Evolutionary conservation across 2,113 vertebrate species (phyloP), one percentile per base, ranked within the genome.

Genomic region (Nesospiza acunhae): DNA sequence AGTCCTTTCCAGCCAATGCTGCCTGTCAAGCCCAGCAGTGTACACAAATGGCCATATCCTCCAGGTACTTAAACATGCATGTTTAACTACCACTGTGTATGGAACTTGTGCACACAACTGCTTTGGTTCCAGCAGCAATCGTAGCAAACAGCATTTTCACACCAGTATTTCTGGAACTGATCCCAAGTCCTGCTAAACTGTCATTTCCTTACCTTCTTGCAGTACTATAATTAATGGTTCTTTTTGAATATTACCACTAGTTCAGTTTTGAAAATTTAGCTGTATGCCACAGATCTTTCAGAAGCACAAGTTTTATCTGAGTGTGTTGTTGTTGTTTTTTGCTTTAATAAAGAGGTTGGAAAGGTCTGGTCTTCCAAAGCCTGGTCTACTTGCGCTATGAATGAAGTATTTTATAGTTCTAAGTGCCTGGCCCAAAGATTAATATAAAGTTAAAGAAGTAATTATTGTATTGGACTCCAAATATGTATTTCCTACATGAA

Each of bases 1-100:
- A 94, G 81, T 93, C 70, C 80, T 46, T 87, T 58, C 73, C 70
- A 96, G 90, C 90, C 93, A 76, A 84, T 18, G 18, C 68, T 83
- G 95, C 82, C 33, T 13, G 81, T 66, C 59, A 80, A 89, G 87
- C 67, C 86, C 75, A 83, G 26, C 9, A 93, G 60, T 46, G 79
- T 53, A 97, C 80, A 68, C 94, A 97, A 92, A 49, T 4, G 35
- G 72, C 68, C 72, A 31, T 82, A 56, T 39, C 87, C 89, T 91
- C 55, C 87, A 90, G 91, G 19, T 69, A 85, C 30, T 75, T 49
- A 63, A 75, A 91, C 10, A 13, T 12, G 21, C 2, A 6, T 30
- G 35, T 26, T 41, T 35, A 35, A 58, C 49, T 21, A 67, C 30
- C 42, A 30, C 10, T 58, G 30, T 30, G 23, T 10, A 20, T 13